These are phyloP conservation scores for Paracentrotus lividus DNA, from an alignment of 53 echinoderm and acorn worm genomes.

Conservation along the genomic window DNA sequence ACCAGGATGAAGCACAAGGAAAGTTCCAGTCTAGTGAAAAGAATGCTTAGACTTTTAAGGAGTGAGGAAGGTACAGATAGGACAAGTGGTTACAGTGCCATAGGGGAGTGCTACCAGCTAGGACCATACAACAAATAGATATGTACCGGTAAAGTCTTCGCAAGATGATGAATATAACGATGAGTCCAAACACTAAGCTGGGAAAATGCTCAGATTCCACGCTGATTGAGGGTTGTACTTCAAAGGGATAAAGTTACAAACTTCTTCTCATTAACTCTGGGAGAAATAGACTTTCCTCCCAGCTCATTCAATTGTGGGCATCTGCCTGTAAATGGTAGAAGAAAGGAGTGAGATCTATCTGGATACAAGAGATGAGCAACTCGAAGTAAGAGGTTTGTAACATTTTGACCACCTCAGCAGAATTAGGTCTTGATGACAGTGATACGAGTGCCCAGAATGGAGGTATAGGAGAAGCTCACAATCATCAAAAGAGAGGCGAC, in stretches of 20 bases:
- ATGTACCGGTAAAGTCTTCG: not conserved
- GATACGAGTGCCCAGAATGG: not conserved
- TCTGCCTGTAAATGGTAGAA: not conserved
- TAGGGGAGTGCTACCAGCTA: not conserved
- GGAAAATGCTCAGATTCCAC: not conserved
- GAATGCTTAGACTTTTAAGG: not conserved
- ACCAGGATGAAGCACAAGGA: not conserved
- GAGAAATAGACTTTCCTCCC: not conserved
- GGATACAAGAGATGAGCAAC: not conserved
- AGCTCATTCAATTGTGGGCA: not conserved
- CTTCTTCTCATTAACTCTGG: slow-evolving; percentile 18
- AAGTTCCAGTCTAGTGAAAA: slow-evolving; percentile 36
- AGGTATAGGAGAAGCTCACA: not conserved
- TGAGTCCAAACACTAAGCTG: not conserved
- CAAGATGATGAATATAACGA: not conserved
- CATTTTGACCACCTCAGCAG: not conserved
- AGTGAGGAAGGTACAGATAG: not conserved
- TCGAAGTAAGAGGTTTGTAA: not conserved
- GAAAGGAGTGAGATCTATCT: not conserved
- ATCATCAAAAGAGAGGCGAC: not conserved
- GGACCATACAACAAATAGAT: not conserved
- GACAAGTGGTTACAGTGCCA: not conserved
- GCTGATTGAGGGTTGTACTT: not conserved
- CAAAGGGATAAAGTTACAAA: not conserved
- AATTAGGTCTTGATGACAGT: not conserved